Percentiles rank a stretch among this genome's conserved stretches.
phyloP scores from a whole-genome alignment of 2,113 vertebrate genomes.

The Mesitornis unicolor region DNA sequence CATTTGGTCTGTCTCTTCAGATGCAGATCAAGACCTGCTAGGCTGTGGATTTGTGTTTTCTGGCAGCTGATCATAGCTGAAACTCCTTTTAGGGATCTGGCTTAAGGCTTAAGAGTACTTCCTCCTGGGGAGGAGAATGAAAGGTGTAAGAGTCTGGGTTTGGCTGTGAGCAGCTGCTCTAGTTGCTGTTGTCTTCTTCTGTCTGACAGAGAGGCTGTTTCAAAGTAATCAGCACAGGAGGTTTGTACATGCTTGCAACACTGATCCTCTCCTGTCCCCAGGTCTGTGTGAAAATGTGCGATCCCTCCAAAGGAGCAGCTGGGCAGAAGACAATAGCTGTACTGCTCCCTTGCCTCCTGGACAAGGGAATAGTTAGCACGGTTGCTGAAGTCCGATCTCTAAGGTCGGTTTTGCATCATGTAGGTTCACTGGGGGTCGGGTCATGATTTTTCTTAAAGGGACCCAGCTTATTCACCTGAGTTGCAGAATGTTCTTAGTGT shows the following conservation, averaged over 20 bases:
- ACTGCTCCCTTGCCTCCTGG: conserved; percentile 91
- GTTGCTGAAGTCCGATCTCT: conserved; percentile 93
- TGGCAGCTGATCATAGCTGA: not conserved
- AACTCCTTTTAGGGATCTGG: not conserved
- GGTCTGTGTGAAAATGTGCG: conserved; percentile 96
- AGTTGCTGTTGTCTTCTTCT: not conserved
- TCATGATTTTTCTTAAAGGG: not conserved
- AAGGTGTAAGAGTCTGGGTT: not conserved
- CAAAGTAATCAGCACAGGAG: not conserved
- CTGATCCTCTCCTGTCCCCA: conserved; percentile 58
- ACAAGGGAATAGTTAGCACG: conserved; percentile 92
- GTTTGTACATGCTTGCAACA: not conserved
- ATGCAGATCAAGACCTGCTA: not conserved
- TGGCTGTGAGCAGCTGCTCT: not conserved
- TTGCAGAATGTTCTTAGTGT: not conserved
- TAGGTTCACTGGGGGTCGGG: fast-evolving
- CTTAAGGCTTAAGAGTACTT: not conserved
- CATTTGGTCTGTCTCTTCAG: not conserved
- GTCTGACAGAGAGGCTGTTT: not conserved
- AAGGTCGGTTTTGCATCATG: conserved; percentile 75
- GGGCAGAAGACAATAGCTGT: conserved; percentile 89
- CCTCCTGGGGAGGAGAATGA: not conserved
- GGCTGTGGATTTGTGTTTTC: not conserved
- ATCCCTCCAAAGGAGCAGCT: conserved; percentile 85
- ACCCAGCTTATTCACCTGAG: not conserved